Conservation (phyloP, 53 echinoderm and acorn worm species). For the Holothuria leucospilota region DNA sequence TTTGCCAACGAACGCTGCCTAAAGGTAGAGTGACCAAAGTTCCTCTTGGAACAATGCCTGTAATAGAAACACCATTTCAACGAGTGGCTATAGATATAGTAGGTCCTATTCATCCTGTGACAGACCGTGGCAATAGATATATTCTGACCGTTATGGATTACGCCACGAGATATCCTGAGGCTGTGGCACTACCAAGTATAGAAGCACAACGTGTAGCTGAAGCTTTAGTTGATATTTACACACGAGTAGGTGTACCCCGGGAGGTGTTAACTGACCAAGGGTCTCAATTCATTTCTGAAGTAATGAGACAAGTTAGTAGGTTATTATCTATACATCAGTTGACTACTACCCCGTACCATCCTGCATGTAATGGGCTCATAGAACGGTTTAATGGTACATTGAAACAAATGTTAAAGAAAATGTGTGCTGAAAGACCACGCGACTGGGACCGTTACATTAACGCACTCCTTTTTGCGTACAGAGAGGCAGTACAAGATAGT, state of each 20-base stretch:
- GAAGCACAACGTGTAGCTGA: slow-evolving; percentile 17
- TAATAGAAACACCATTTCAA: slow-evolving; percentile 63
- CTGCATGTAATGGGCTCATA: no score
- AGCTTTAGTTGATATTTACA: background rate
- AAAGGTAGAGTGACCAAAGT: slow-evolving; percentile 70
- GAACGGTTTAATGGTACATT: no score
- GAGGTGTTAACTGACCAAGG: no score
- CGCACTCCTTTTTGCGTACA: background rate
- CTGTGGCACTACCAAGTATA: background rate
- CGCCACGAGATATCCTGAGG: no score
- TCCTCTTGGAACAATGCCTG: slow-evolving; percentile 58
- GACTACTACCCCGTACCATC: no score
- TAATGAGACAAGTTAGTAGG: background rate
- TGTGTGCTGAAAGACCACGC: background rate
- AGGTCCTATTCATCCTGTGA: slow-evolving; percentile 47
- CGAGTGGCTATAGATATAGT: slow-evolving; percentile 64
- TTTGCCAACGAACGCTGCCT: slow-evolving; percentile 53
- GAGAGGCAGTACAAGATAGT: slow-evolving; percentile 10
- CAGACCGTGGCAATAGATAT: no score
- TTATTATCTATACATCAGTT: background rate
- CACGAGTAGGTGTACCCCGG: slow-evolving; percentile 6
- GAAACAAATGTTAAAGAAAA: no score
- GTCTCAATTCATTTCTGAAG: no score
- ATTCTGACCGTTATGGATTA: background rate
- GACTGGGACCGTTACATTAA: no score